Percentiles rank a stretch among this genome's conserved stretches.
These are phyloP conservation scores for Uromys caudimaculatus DNA, from an alignment of 2,797 vertebrate genomes.

Conservation along the genomic window DNA sequence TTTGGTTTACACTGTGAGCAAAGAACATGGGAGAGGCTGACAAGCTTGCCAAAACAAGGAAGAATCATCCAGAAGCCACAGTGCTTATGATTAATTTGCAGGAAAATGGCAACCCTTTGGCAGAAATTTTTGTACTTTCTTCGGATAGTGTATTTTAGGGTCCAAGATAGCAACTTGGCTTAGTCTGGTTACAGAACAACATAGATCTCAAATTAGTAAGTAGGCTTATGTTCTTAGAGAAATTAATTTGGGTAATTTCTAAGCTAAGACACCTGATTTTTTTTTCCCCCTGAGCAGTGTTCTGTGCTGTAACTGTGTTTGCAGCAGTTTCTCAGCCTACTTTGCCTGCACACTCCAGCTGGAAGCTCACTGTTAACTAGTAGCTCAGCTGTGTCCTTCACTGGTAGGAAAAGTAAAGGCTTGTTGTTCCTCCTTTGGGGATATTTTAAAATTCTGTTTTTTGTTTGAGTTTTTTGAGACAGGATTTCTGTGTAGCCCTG, in stretches of 20 bases:
- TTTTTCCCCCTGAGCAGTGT: neutral
- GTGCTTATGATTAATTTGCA: conserved; percentile 40
- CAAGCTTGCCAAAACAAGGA: neutral
- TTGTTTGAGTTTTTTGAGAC: neutral
- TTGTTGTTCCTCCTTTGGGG: conserved; percentile 23
- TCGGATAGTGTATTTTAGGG: neutral
- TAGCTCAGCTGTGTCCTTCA: neutral
- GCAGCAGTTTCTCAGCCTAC: conserved; percentile 21
- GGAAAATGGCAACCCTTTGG: conserved; percentile 51
- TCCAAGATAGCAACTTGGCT: neutral
- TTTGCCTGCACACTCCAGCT: neutral
- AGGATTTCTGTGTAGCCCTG: neutral
- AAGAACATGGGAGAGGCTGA: neutral
- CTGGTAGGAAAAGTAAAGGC: neutral
- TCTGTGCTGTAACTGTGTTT: neutral
- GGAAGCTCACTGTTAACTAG: neutral
- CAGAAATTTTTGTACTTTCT: conserved; percentile 14
- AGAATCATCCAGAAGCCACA: neutral
- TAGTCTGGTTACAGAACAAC: neutral
- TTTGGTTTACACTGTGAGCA: conserved; percentile 23
- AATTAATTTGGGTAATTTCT: conserved; percentile 38
- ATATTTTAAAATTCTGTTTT: neutral
- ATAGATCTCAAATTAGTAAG: neutral
- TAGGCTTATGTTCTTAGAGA: conserved; percentile 53
- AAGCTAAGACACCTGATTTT: conserved; percentile 36